These are phyloP conservation scores for Acrocyrtus sp. DNA, from an alignment of 2,888 invertebrate genomes.

Conservation along the genomic window DNA sequence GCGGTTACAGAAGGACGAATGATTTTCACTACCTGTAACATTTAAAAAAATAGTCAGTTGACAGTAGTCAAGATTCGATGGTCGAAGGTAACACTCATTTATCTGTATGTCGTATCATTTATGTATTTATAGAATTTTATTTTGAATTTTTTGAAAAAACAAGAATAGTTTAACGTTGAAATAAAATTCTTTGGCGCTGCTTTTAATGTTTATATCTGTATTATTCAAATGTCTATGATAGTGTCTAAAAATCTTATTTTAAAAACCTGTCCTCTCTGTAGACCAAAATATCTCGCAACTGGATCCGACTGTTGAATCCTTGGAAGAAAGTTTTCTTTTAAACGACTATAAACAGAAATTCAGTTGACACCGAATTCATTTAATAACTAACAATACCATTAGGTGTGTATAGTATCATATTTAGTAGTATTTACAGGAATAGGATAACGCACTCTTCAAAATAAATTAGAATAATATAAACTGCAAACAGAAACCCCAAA, in stretches of 20 bases:
- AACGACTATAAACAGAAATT: constrained; percentile 62
- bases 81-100: too few relatives aligned
- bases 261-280: constrained; percentile 64
- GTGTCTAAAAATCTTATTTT: not conserved
- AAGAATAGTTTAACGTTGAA: not conserved
- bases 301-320: constrained; percentile 72
- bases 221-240: not conserved
- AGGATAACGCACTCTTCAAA: not conserved
- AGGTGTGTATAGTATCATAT: too few relatives aligned
- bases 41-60: too few relatives aligned
- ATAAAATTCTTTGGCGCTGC: not conserved
- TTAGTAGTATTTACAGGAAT: too few relatives aligned
- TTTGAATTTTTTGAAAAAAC: too few relatives aligned
- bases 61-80: too few relatives aligned
- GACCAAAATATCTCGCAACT: constrained; percentile 71
- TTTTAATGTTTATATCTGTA: not conserved
- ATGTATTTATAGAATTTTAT: too few relatives aligned
- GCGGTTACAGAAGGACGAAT: constrained; percentile 98
- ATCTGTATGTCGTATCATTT: too few relatives aligned
- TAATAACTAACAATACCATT: too few relatives aligned
- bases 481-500: too few relatives aligned
- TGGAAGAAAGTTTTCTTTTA: constrained; percentile 72
- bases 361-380: constrained; percentile 34
- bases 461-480: not conserved
- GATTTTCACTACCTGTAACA: constrained; percentile 95